Percentiles rank a stretch among this genome's conserved stretches.
phyloP scores from a whole-genome alignment of 64 coral and sea anemone species.

The Hydrozoanthus tunicans region DNA sequence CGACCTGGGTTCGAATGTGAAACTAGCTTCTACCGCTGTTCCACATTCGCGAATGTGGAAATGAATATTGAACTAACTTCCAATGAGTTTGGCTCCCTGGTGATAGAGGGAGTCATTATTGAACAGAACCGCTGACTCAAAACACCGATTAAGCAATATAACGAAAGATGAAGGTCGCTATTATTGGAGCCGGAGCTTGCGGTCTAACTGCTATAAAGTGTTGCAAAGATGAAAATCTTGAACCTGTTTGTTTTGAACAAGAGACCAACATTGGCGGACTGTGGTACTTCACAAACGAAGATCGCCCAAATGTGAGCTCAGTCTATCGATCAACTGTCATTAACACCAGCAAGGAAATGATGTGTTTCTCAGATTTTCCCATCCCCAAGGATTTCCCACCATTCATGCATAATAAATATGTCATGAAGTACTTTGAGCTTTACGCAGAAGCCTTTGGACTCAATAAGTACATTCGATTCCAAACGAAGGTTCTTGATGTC shows the following conservation, averaged over 20 bases:
- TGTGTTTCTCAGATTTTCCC: constrained; percentile 94
- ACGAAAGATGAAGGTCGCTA: no score
- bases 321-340: constrained; percentile 89
- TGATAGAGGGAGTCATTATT: no score
- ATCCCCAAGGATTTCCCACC: constrained; percentile 89
- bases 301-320: constrained; percentile 62
- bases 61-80: no score
- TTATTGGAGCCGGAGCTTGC: constrained; percentile 35
- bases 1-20: no score
- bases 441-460: constrained; percentile 83
- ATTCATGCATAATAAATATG: constrained; percentile 68
- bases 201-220: constrained; percentile 79
- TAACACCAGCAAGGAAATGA: constrained; percentile 97
- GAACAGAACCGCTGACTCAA: no score
- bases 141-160: no score
- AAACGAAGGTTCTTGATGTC: constrained; percentile 69
- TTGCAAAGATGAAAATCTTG: constrained; percentile 76
- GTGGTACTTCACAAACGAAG: constrained; percentile 80
- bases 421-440: constrained; percentile 88
- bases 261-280: constrained; percentile 79
- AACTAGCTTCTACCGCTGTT: no score
- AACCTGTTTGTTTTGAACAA: constrained; percentile 91
- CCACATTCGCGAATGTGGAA: no score
- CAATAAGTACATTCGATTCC: constrained; percentile 79
- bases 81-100: no score